phyloP scores from a whole-genome alignment of 2,888 invertebrate genomes.

The Leptinotarsa tumamoca region DNA sequence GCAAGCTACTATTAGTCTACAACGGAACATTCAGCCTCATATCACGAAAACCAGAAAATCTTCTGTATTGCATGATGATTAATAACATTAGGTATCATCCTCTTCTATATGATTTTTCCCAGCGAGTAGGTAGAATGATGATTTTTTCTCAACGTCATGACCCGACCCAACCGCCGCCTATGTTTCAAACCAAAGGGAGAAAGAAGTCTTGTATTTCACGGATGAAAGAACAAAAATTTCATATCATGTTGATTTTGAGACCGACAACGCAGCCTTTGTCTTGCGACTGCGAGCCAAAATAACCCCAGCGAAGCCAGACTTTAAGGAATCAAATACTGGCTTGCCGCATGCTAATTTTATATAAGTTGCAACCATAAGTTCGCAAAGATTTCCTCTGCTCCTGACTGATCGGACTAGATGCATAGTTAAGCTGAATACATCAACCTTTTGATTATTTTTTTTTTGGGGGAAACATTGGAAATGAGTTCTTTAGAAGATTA shows the following conservation, averaged over 20 bases:
- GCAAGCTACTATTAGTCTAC: too few relatives aligned
- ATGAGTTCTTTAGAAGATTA: too few relatives aligned
- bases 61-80: too few relatives aligned
- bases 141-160: too few relatives aligned
- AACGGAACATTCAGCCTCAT: too few relatives aligned
- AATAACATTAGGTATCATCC: too few relatives aligned
- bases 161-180: neutral
- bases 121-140: too few relatives aligned
- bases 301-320: conserved; percentile 44
- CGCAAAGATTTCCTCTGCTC: neutral
- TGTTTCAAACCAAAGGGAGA: neutral
- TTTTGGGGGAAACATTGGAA: neutral
- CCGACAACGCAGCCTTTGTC: conserved; percentile 53
- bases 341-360: conserved; percentile 50
- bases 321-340: conserved; percentile 50
- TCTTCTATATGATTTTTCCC: too few relatives aligned
- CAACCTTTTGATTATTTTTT: neutral
- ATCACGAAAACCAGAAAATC: too few relatives aligned
- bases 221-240: conserved; percentile 62
- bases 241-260: conserved; percentile 64
- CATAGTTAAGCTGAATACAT: neutral
- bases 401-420: neutral
- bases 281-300: conserved; percentile 49
- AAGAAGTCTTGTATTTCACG: conserved; percentile 58
- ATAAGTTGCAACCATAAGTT: conserved; percentile 8